phyloP scores from a whole-genome alignment of 2,113 vertebrate species.

The Mustelus asterias region DNA sequence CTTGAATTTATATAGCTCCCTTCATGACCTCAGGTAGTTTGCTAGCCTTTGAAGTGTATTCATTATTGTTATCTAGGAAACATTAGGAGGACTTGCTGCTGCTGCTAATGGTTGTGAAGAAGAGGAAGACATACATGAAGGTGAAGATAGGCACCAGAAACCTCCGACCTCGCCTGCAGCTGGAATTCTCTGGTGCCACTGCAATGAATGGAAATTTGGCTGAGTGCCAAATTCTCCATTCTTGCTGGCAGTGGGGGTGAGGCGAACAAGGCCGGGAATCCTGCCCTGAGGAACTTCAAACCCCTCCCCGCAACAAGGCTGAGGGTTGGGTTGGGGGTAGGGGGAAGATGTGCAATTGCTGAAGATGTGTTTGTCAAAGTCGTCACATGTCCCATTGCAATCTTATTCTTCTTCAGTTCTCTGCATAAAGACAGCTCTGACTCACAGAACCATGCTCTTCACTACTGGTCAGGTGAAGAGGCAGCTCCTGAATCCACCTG shows the following conservation, averaged over 20 bases:
- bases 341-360: neutral
- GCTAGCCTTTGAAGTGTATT: neutral
- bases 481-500: too few relatives aligned
- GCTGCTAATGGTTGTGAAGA: neutral
- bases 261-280: too few relatives aligned
- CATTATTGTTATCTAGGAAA: neutral
- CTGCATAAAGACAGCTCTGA: too few relatives aligned
- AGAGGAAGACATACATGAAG: neutral
- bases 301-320: too few relatives aligned
- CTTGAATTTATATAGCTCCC: neutral
- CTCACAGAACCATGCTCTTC: too few relatives aligned
- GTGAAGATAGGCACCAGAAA: neutral
- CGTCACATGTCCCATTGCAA: neutral
- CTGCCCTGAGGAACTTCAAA: neutral
- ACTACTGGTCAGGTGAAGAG: too few relatives aligned
- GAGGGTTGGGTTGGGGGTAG: too few relatives aligned
- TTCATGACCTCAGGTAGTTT: neutral
- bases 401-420: neutral
- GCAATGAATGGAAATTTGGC: too few relatives aligned
- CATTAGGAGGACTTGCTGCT: neutral
- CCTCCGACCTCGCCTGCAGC: too few relatives aligned
- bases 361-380: neutral
- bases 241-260: too few relatives aligned
- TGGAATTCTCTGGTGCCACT: too few relatives aligned
- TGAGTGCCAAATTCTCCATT: too few relatives aligned